Evolutionary conservation across 1,140 invertebrate genomes (phyloP), one percentile per base, ranked within the genome.

Genomic region (Leptoteleia sp.): DNA sequence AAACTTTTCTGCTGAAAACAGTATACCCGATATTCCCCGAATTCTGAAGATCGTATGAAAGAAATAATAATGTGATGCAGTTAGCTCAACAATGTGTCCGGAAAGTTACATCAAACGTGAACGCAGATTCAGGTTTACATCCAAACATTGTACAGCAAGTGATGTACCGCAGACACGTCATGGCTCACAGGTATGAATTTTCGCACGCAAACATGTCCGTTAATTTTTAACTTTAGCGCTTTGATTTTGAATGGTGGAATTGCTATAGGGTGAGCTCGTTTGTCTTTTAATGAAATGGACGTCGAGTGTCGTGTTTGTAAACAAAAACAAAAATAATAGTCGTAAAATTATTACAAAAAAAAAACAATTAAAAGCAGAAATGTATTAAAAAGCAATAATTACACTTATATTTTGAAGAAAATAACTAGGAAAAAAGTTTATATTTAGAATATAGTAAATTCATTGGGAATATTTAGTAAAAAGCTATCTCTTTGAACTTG

Each of bases 161-260:
- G 43, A 68, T 48, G 25, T 13, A 33, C 47, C 27, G 27, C 31
- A 45, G 33, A 50, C 57, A 62, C 37, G 68, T 54, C 48, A 31
- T 54, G 25, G 47, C 48, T 62, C 13, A 29, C 37, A 72, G 68
- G 55, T 62, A 72, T 22, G 31, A 62, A 59, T 72, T 62, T 72
- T 61, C 47, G 48, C 68, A 72, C 68, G 68, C 68, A 70, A 70
- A 19, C 40, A 9, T 15, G 12, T 72, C 47, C 55, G 55, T 54
- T 48, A 62, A 62, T 52, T 71, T 48, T 45, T 42, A 47, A 37
- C 55, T 61, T 19, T 61, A 29, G 13, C 29, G 25, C 47, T 31
- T 55, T 40, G 27, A 57, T 35, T 38, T 37, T 11, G 42, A 12
- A 45, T 67, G n/a, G n/a, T n/a, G n/a, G n/a, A n/a, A n/a, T n/a